These are phyloP conservation scores for Enteromius viviparus DNA, from an alignment of 2,797 vertebrate genomes.

Conservation along the genomic window DNA sequence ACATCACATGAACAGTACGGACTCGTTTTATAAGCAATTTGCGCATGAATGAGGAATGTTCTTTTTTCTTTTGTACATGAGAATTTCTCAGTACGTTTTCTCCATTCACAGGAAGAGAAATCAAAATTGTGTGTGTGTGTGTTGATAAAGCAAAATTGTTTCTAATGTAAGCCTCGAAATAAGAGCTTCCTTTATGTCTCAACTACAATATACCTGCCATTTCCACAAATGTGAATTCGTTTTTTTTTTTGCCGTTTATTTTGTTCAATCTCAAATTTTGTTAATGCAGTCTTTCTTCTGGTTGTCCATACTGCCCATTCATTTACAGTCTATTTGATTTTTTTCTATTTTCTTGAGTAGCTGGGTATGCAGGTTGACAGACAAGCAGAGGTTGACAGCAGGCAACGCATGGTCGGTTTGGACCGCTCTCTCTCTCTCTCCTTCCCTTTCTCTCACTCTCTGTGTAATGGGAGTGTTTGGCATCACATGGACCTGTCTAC, in stretches of 20 bases:
- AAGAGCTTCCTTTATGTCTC: neutral
- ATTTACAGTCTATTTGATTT: conserved; percentile 41
- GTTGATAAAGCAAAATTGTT: neutral
- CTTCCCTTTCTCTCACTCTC: neutral
- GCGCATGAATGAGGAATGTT: neutral
- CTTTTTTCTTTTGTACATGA: neutral
- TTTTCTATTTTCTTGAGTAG: conserved; percentile 31
- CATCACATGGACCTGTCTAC: conserved; percentile 40
- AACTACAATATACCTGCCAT: neutral
- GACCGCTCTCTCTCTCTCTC: neutral
- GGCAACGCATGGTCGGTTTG: conserved; percentile 35
- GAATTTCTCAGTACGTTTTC: neutral
- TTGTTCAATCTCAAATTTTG: conserved; percentile 6
- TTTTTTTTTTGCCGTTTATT: neutral
- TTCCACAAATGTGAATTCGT: neutral
- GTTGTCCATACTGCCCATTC: conserved; percentile 4
- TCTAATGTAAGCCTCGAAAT: conserved; percentile 16
- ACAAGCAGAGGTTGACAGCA: conserved; percentile 31
- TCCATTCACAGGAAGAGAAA: conserved; percentile 2
- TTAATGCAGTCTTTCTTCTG: conserved; percentile 44
- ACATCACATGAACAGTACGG: conserved; percentile 7
- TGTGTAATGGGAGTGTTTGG: conserved; percentile 36
- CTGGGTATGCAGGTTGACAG: neutral
- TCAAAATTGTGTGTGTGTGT: neutral
- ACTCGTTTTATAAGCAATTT: conserved; percentile 28